Base-by-base conservation (phyloP, 2,888 invertebrate species). In the Conus canariensis region DNA sequence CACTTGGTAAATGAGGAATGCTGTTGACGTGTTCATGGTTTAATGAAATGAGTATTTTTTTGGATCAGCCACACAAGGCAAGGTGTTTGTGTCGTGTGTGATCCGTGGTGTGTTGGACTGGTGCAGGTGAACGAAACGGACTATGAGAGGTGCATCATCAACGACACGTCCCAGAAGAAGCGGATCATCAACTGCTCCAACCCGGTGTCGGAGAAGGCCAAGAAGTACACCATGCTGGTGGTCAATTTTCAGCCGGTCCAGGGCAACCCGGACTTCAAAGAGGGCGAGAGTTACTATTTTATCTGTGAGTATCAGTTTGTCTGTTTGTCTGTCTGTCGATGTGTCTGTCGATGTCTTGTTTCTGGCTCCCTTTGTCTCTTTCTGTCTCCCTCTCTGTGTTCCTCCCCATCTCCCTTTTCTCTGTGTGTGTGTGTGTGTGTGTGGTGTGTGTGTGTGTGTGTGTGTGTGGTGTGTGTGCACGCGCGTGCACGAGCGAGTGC, bases 231-330 rank as follows among this genome's bases (percentile, higher is more conserved):
- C 16, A 16, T 92, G 22, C 87, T 90, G 22, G 90, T 92, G 12
- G 45, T 83, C 0, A 88, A 88, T 56, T 91, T 89, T 67, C 92
- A 92, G 85, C 85, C 91, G 14, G 88, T 92, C 6, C 92, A 91
- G 9, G 91, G 91, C 58, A 90, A 89, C 30, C 92, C 92, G n/a
- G 92, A 92, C 90, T 92, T 92, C 88, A 12, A 90, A 9, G 60
- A 87, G 59, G 90, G 91, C 19, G 74, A 91, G 45, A 88, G 87
- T 58, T 92, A 92, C 88, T 92, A 91, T 60, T 90, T 92, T 56
- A 92, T 91, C 45, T 87, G 91, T 91, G 74, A 91, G 91, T 90
- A 2, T 59, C 22, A 25, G 25, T 45, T 45, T 19, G 12, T 80
- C 14, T 80, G 12, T 80, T 0, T 80, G 14, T 45, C 77, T 80